phyloP scores from a whole-genome alignment of 64 coral and sea anemone species.

The Exaiptasia diaphana region DNA sequence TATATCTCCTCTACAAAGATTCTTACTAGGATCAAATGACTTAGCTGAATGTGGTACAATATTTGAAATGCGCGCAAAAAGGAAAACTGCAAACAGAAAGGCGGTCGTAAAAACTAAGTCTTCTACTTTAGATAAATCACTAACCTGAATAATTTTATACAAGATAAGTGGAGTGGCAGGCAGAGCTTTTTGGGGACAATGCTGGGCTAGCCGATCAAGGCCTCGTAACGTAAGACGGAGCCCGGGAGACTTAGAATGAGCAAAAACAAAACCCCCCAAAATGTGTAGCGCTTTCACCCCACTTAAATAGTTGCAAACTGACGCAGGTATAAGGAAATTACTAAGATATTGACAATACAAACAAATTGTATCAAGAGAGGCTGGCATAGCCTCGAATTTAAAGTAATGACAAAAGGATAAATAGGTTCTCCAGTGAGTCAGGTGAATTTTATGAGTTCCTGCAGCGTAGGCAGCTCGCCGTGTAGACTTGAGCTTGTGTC shows the following conservation, averaged over 20 bases:
- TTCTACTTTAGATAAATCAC: background rate
- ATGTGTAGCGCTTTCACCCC: background rate
- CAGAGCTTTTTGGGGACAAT: background rate
- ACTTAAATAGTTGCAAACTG: slow-evolving; percentile 10
- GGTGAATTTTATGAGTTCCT: slow-evolving; percentile 22
- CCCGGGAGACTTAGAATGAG: background rate
- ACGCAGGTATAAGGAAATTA: background rate
- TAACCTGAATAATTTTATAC: background rate
- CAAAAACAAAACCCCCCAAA: background rate
- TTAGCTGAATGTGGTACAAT: background rate
- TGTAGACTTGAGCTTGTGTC: background rate
- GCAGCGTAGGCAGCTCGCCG: background rate
- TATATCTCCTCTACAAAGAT: slow-evolving; percentile 4
- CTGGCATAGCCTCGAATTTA: background rate
- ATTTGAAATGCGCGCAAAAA: slow-evolving; percentile 11
- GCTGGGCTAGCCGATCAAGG: background rate
- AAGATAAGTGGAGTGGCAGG: background rate
- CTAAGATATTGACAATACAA: slow-evolving; percentile 18
- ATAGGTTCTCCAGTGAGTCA: background rate
- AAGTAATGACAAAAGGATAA: slow-evolving; percentile 20
- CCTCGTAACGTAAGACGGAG: background rate
- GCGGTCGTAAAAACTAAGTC: no score
- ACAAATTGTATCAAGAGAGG: background rate
- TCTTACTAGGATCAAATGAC: background rate
- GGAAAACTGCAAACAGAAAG: slow-evolving; percentile 22